Conservation (phyloP, 2,113 vertebrate species). For the Gavialis gangeticus region DNA sequence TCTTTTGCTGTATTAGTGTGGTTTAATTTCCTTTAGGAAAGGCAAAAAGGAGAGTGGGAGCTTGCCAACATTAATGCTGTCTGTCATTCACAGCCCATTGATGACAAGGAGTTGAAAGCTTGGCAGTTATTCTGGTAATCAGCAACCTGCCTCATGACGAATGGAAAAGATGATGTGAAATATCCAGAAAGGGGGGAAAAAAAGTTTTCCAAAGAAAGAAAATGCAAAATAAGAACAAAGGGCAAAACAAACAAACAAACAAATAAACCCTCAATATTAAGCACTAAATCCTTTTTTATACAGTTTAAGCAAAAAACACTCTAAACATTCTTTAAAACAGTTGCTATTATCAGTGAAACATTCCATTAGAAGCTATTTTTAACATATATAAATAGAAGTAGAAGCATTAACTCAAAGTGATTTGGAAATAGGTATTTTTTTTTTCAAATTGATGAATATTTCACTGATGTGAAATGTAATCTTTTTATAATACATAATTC, state of each 20-base stretch:
- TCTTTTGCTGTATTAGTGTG: conserved; percentile 66
- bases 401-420: conserved; percentile 15
- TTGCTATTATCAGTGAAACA: conserved; percentile 20
- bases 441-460: neutral
- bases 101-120: conserved; percentile 80
- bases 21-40: conserved; percentile 78
- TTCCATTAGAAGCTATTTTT: conserved; percentile 1
- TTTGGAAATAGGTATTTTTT: conserved; percentile 6
- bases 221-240: conserved; percentile 68
- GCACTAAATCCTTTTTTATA: conserved; percentile 25
- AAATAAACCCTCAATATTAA: conserved; percentile 5
- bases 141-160: conserved; percentile 78
- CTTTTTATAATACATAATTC: neutral
- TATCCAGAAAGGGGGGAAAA: conserved; percentile 46
- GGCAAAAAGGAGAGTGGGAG: conserved; percentile 73
- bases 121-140: conserved; percentile 77
- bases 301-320: conserved; percentile 24
- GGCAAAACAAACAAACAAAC: neutral
- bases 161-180: conserved; percentile 75
- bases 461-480: neutral
- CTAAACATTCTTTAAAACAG: neutral
- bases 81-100: conserved; percentile 78
- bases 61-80: conserved; percentile 77
- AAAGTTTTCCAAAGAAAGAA: conserved; percentile 56
- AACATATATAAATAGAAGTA: conserved; percentile 10